Evolutionary conservation across 2,888 invertebrate species (phyloP).

Genomic region (Charanyca ferruginea): DNA sequence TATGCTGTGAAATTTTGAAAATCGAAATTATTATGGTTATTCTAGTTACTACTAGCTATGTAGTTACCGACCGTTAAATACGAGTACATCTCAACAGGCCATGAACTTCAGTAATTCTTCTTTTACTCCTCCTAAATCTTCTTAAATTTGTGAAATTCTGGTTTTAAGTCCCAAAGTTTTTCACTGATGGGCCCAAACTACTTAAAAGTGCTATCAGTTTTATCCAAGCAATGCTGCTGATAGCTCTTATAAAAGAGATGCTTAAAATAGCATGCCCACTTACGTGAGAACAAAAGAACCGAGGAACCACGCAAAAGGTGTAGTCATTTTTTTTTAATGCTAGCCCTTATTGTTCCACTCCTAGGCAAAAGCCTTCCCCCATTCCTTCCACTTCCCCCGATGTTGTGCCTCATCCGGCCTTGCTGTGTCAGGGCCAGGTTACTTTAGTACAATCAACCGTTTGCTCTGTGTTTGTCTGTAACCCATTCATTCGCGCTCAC

Average conservation of each 20-base stretch:
- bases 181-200: not conserved
- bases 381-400: too few species aligned
- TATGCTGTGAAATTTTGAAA: not conserved
- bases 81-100: constrained; percentile 6
- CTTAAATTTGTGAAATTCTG: constrained; percentile 19
- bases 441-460: too few species aligned
- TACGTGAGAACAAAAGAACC: not conserved
- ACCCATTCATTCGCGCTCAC: too few species aligned
- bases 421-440: too few species aligned
- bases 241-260: not conserved
- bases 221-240: constrained; percentile 13
- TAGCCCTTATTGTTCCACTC: too few species aligned
- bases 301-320: not conserved
- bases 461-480: too few species aligned
- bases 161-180: constrained; percentile 14
- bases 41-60: not conserved
- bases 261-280: constrained; percentile 3
- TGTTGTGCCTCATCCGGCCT: too few species aligned
- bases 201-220: constrained; percentile 21
- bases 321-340: too few species aligned
- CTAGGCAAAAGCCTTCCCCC: too few species aligned
- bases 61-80: not conserved
- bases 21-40: not conserved
- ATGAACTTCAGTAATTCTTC: constrained; percentile 7
- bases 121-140: constrained; percentile 14